Evolutionary conservation across 2,113 vertebrate species (phyloP), one percentile per base, ranked within the genome.

Genomic region (Galeopterus variegatus): DNA sequence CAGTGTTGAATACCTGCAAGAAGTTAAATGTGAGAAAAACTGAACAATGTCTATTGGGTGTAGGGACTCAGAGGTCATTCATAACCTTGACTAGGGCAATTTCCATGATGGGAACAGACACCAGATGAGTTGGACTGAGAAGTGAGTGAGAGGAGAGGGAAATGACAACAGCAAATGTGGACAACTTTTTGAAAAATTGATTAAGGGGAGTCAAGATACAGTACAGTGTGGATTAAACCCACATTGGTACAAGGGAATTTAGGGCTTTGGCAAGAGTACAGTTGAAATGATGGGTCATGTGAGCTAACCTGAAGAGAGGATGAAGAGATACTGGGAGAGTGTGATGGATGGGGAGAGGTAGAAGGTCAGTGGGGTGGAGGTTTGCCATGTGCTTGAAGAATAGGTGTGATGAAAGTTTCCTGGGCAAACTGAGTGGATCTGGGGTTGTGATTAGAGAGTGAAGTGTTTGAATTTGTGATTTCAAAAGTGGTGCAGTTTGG

Each of bases 1-100:
- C 19, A 60, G 28, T 45, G 8, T 70, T 89, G 64, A 84, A 6
- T 80, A 65, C 48, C 79, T 94, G 11, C 5, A 58, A 70, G 56
- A 90, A 90, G 13, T 88, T 90, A 90, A 86, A 36, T 13, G 12
- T 81, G 70, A 94, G 58, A 89, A 84, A 58, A 84, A 33, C 36
- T 76, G 5, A 41, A 5, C 9, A 65, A 2, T 41, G 5, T 50
- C 23, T 48, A 4, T 67, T 89, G 41, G 26, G 60, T 60, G 67
- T 67, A 36, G 62, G 75, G n/a, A 62, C 36, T 79, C 36, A 52
- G 28, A 76, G 10, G 52, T 85, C 13, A 56, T 33, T 15, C 12
- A 75, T 45, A 58, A 58, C 54, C 41, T 67, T 69, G 36, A 28
- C 28, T 56, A 58, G 36, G 23, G 52, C 15, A 56, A 65, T 85